These are phyloP conservation scores for Nixonia krombeini DNA, from an alignment of 1,140 invertebrate genomes.

Conservation along the genomic window DNA sequence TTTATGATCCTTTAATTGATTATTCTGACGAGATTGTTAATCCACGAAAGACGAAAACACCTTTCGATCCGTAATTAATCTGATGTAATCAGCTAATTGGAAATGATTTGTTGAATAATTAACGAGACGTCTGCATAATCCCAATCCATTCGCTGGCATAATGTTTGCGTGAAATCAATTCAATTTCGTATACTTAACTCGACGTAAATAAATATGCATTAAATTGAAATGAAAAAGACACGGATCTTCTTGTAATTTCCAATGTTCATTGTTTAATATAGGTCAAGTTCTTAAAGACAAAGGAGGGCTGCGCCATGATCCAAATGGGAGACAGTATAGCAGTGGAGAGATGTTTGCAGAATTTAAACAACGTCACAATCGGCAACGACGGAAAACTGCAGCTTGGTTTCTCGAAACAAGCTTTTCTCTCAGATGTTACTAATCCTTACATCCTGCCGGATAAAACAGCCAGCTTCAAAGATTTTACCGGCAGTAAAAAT, in stretches of 20 bases:
- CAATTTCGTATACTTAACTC: neutral
- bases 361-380: slow-evolving; percentile 93
- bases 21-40: too few species aligned
- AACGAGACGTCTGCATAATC: neutral
- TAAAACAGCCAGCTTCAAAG: slow-evolving; percentile 96
- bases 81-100: neutral
- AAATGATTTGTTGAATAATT: neutral
- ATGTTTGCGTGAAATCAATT: neutral
- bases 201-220: neutral
- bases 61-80: neutral
- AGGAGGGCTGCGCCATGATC: slow-evolving; percentile 99
- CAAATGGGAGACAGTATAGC: slow-evolving; percentile 98
- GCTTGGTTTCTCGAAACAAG: slow-evolving; percentile 93
- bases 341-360: slow-evolving; percentile 93
- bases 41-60: too few species aligned
- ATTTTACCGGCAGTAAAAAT: slow-evolving; percentile 97
- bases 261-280: slow-evolving; percentile 63
- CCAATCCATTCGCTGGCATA: neutral
- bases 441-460: slow-evolving; percentile 96
- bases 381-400: slow-evolving; percentile 78
- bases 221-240: neutral
- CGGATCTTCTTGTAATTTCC: slow-evolving; percentile 37
- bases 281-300: slow-evolving; percentile 99
- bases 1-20: too few species aligned
- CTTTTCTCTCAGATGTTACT: slow-evolving; percentile 95